Conservation (phyloP, 2,797 vertebrate genomes). For the Typhlichthys subterraneus region DNA sequence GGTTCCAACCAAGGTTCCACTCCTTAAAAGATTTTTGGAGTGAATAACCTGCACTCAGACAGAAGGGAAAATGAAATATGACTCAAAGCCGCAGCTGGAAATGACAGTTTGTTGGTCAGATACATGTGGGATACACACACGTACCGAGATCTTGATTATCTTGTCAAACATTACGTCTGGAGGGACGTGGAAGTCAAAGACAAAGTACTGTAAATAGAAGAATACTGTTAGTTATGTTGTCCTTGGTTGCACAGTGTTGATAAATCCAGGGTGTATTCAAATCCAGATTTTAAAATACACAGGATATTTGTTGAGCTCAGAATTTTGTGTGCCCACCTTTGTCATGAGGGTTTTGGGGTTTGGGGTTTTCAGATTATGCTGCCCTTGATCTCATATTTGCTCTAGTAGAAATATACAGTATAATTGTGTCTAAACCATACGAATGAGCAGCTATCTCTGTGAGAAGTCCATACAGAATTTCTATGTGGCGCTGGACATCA, state of each 20-base stretch:
- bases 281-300: too few species aligned
- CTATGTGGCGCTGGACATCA: too few species aligned
- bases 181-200: slow-evolving; percentile 95
- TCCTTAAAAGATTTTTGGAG: slow-evolving; percentile 96
- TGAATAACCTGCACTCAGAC: slow-evolving; percentile 87
- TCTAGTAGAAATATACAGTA: too few species aligned
- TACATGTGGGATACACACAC: slow-evolving; percentile 41
- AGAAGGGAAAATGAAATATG: slow-evolving; percentile 11
- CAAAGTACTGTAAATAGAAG: slow-evolving; percentile 86
- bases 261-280: not conserved
- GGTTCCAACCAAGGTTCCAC: slow-evolving; percentile 91
- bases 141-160: slow-evolving; percentile 95
- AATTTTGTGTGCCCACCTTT: too few species aligned
- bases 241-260: not conserved
- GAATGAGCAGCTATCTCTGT: too few species aligned
- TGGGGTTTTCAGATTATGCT: too few species aligned
- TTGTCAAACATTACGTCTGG: slow-evolving; percentile 98
- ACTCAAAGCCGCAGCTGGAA: not conserved
- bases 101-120: too few species aligned
- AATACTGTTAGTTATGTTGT: slow-evolving; percentile 7
- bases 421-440: too few species aligned
- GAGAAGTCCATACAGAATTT: too few species aligned
- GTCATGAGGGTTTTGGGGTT: too few species aligned
- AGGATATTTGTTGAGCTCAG: too few species aligned
- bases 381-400: too few species aligned